Percentiles rank a stretch among this genome's conserved stretches.
phyloP scores from a whole-genome alignment of 2,888 invertebrate species.

The Netelia melanura region DNA sequence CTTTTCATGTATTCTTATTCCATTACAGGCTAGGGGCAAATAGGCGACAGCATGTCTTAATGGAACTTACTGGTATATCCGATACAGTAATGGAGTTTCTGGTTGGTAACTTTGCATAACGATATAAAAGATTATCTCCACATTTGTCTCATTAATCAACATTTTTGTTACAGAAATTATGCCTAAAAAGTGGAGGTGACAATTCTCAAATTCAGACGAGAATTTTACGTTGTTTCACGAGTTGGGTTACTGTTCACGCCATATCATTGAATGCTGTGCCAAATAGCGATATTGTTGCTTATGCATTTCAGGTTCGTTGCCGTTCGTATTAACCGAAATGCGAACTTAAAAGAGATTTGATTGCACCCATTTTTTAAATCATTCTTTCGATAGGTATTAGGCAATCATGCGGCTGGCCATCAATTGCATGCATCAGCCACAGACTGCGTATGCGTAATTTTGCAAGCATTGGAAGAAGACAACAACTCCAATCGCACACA shows the following conservation, averaged over 20 bases:
- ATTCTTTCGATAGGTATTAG: slow-evolving; percentile 85
- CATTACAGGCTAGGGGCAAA: slow-evolving; percentile 92
- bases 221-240: slow-evolving; percentile 94
- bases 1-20: slow-evolving; percentile 13
- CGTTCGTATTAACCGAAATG: too few relatives aligned
- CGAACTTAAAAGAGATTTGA: not conserved
- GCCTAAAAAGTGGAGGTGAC: slow-evolving; percentile 88
- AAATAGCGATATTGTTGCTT: slow-evolving; percentile 90
- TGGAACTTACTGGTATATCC: slow-evolving; percentile 92
- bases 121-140: not conserved
- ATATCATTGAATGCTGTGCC: slow-evolving; percentile 91
- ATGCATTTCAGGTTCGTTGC: slow-evolving; percentile 88
- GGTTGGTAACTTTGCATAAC: slow-evolving; percentile 82
- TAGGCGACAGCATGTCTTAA: slow-evolving; percentile 93
- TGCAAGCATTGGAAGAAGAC: slow-evolving; percentile 92
- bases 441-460: slow-evolving; percentile 94
- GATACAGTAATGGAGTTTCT: slow-evolving; percentile 92
- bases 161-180: slow-evolving; percentile 87
- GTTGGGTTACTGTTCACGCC: slow-evolving; percentile 95
- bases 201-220: slow-evolving; percentile 90
- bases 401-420: slow-evolving; percentile 87
- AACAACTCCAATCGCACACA: slow-evolving; percentile 74
- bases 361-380: slow-evolving; percentile 16
- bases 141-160: not conserved
- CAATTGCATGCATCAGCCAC: slow-evolving; percentile 95